phyloP scores from a whole-genome alignment of 2,113 vertebrate genomes.

The Penelope pileata region DNA sequence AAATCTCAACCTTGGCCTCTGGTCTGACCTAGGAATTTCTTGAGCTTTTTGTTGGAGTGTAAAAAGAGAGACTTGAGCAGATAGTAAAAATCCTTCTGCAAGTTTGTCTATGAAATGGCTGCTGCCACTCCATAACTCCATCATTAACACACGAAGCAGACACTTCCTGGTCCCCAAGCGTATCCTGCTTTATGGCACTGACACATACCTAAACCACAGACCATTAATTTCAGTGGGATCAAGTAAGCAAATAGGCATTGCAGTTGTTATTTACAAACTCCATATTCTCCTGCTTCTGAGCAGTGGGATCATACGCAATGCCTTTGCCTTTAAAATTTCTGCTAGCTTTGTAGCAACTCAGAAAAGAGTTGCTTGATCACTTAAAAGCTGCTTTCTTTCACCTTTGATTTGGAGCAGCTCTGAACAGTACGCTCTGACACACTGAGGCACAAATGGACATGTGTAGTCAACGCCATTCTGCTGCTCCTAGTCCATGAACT shows the following conservation, averaged over 20 bases:
- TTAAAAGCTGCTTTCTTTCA: neutral
- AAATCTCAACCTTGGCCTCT: neutral
- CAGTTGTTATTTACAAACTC: neutral
- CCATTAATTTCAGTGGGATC: neutral
- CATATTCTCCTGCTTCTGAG: neutral
- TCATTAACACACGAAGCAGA: neutral
- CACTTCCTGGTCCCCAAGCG: neutral
- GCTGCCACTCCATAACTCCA: neutral
- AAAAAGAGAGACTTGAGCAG: neutral
- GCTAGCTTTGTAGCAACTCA: neutral
- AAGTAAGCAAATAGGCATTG: neutral
- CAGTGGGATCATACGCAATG: rapidly evolving
- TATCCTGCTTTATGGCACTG: neutral
- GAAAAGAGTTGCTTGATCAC: neutral
- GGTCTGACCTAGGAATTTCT: neutral
- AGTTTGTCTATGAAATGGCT: neutral
- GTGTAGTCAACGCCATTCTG: neutral
- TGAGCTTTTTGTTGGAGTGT: neutral
- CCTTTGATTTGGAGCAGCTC: neutral
- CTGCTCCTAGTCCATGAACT: neutral
- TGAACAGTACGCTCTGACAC: neutral
- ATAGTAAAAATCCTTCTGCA: neutral
- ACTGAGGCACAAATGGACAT: neutral
- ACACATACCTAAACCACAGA: neutral
- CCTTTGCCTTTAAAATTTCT: neutral